Base-by-base conservation (phyloP, 2,888 invertebrate species). In the Neoaliturus tenellus region DNA sequence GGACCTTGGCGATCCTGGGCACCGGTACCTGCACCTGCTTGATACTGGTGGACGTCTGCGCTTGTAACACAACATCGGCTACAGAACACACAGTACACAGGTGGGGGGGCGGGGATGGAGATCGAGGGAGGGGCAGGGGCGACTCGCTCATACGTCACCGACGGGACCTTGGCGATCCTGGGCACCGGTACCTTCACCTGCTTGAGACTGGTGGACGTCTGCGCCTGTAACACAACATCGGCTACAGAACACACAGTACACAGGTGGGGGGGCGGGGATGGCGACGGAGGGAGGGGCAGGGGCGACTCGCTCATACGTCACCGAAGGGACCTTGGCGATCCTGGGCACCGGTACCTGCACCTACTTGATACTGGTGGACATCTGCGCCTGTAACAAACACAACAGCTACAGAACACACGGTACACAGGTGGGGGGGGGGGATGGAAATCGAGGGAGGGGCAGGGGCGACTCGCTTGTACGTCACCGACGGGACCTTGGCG, bases 21-120 rank as follows among this genome's bases (percentile, higher is more conserved):
- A 39, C 73, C 4, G 82, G 82, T 14, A 82, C 82, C 28, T 82
- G 82, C 8, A 82, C 82, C 35, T 82, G 82, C 39, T 82, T 82
- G 71, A 82, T 82, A 20, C 82, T 82, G 25, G 82, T 82, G 31
- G 82, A 82, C 35, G 82, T 82, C 39, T 82, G 82, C 48, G 82
- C 82, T 73, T 82, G n/a, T 10, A 48, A 41, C n/a, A n/a, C n/a
- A n/a, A n/a, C n/a, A n/a, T n/a, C n/a, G n/a, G n/a, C n/a, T n/a
- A n/a, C n/a, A n/a, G n/a, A n/a, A n/a, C n/a, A n/a, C n/a, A n/a
- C n/a, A n/a, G n/a, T n/a, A n/a, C 3, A 23, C 55, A 73, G 8
- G 12, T 10, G 35, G 10, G 10, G 75, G 48, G 5, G 75, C 6
- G 33, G 25, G 12, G 20, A 73, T 28, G n/a, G 41, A 14, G 31